Evolutionary conservation across 2,113 vertebrate species (phyloP).

Genomic region (Zapus hudsonius): DNA sequence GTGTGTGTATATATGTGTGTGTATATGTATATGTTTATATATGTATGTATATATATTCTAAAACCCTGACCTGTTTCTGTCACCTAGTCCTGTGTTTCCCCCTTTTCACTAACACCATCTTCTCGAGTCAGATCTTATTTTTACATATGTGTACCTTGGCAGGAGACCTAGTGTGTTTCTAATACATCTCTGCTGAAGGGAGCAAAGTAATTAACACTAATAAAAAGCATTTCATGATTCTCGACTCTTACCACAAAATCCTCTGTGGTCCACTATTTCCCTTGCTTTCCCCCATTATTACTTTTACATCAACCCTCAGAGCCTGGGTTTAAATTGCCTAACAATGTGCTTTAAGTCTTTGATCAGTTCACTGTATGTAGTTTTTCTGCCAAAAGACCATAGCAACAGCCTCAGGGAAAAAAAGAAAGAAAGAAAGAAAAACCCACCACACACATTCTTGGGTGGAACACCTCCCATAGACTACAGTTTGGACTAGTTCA

Average conservation of each 20-base stretch:
- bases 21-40: not conserved
- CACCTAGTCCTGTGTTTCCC: not conserved
- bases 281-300: conserved; percentile 54
- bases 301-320: conserved; percentile 56
- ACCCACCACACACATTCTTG: not conserved
- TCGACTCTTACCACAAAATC: conserved; percentile 43
- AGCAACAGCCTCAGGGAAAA: conserved; percentile 60
- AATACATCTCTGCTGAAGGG: conserved; percentile 47
- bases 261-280: not conserved
- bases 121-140: not conserved
- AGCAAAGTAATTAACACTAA: conserved; percentile 64
- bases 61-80: not conserved
- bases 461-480: not conserved
- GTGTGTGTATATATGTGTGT: too few species aligned
- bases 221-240: conserved; percentile 60
- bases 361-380: conserved; percentile 41
- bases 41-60: not conserved
- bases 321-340: conserved; percentile 46
- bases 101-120: not conserved
- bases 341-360: conserved; percentile 63
- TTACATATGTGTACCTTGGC: conserved; percentile 11
- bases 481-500: conserved; percentile 10
- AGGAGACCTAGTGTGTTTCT: conserved; percentile 47
- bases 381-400: conserved; percentile 57
- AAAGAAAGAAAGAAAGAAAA: conserved; percentile 74